Base-by-base conservation (phyloP, 37 sponge, comb jelly and placozoan genomes). In the Halisarca cf. caerulea region DNA sequence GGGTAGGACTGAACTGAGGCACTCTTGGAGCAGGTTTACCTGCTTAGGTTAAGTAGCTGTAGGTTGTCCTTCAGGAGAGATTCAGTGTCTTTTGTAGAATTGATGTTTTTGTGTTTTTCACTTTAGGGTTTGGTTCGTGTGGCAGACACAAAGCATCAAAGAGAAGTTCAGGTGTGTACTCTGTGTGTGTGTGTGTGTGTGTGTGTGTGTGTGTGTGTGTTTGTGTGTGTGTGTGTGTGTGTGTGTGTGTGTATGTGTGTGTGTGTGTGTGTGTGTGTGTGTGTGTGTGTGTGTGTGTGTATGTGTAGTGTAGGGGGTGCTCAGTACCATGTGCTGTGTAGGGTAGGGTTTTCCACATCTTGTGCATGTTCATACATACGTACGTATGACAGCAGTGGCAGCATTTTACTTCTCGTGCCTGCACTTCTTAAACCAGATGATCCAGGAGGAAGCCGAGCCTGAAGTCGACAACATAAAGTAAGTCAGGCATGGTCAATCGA, bases 61-160 rank as follows among this genome's bases (percentile, higher is more conserved):
- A 15, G 58, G 15, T 57, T 57, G 58, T 57, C 15, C 20, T 57
- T 57, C 15, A 21, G 20, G 20, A 21, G 15, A 57, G 15, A 57
- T 57, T 57, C 20, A 57, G 58, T 57, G 58, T 15, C 20, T 21
- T 57, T 57, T 64, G 33, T 64, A 64, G 17, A 5, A 32, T 17
- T 33, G 33, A 8, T 64, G 51, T 47, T 47, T 47, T n/a, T n/a
- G n/a, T n/a, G 64, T 62, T 6, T 37, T 54, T 32, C 18, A 28
- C n/a, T 34, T 17, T 80, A 81, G 82, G 82, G 82, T 37, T 38
- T 81, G 82, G 82, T 47, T 32, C 62, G 41, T 33, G 82, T 81
- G 40, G 82, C 82, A 8, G 82, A 81, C 42, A 38, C 60, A 34
- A 81, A 81, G 62, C 34, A 81, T 59, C 36, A 39, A 34, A 33